Base-by-base conservation (phyloP, 2,888 invertebrate species). In the Alloplasta piceator region DNA sequence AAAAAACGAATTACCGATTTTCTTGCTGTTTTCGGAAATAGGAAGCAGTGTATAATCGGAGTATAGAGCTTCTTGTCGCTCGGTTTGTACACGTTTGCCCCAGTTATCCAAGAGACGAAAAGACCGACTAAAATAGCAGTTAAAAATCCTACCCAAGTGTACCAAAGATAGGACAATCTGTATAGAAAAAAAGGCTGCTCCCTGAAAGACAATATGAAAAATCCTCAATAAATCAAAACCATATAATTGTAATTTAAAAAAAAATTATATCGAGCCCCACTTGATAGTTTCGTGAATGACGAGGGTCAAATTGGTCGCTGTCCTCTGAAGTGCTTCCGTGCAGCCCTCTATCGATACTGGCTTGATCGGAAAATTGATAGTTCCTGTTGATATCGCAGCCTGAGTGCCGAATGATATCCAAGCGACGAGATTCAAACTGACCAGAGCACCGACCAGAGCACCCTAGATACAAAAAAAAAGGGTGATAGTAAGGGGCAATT, bases 131-230 rank as follows among this genome's bases (percentile, higher is more conserved):
- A 76, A 60, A 96, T 93, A 9, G 95, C 95, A 0, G 95, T 95
- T 0, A 94, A 84, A 88, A 95, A 94, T 5, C 96, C 96, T n/a
- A 96, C 93, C 80, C 95, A 93, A 0, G 96, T 96, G 92, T 96
- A 97, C 93, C 96, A 96, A 91, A 96, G 93, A 91, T 97, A 97
- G 10, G 96, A 96, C 88, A 97, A 90, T 85, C 94, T 93, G 90
- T 95, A 96, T 77, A 96, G 89, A 86, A 94, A 93, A 90, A 95
- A 95, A n/a, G 95, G 94, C 41, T 93, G 93, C 52, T 94, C 94
- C 85, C 94, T 94, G 92, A 7, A 86, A 78, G 52, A 38, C 7
- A 1, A 26, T 26, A 26, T 26, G 26, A 26, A 26, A 26, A 26
- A 26, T 26, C 26, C 26, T 26, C 26, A 26, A 26, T 26, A 26